Evolutionary conservation across 2,797 vertebrate species (phyloP).

Genomic region (Xyrichtys novacula): DNA sequence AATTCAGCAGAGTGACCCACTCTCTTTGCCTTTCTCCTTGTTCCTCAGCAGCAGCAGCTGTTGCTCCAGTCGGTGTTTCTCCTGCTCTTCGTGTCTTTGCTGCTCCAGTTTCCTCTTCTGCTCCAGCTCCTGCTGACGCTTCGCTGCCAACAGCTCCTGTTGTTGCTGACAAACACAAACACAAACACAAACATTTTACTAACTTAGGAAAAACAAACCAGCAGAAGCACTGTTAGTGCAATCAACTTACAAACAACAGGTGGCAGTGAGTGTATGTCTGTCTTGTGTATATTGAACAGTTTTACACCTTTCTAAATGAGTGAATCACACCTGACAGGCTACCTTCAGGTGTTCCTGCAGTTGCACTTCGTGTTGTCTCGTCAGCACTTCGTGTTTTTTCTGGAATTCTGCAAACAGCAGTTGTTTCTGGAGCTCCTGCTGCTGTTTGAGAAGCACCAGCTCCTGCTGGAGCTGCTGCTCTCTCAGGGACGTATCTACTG

Average conservation of each 20-base stretch:
- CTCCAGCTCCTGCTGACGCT: constrained; percentile 94
- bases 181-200: constrained; percentile 18
- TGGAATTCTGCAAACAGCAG: constrained; percentile 97
- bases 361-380: constrained; percentile 94
- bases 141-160: constrained; percentile 93
- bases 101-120: constrained; percentile 94
- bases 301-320: neutral
- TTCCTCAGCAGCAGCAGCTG: constrained; percentile 86
- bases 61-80: constrained; percentile 94
- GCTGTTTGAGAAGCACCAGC: constrained; percentile 93
- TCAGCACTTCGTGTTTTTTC: constrained; percentile 96
- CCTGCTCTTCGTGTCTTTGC: constrained; percentile 93
- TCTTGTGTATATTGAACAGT: neutral
- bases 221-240: neutral
- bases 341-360: constrained; percentile 97
- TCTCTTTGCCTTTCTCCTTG: constrained; percentile 83
- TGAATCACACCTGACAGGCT: constrained; percentile 13
- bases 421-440: constrained; percentile 97
- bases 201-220: neutral
- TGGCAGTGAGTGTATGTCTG: neutral
- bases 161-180: constrained; percentile 87
- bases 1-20: constrained; percentile 41
- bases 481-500: constrained; percentile 85
- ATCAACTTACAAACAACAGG: neutral
- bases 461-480: constrained; percentile 97